phyloP scores from a whole-genome alignment of 2,888 invertebrate genomes.

The Drosophila mimetica region DNA sequence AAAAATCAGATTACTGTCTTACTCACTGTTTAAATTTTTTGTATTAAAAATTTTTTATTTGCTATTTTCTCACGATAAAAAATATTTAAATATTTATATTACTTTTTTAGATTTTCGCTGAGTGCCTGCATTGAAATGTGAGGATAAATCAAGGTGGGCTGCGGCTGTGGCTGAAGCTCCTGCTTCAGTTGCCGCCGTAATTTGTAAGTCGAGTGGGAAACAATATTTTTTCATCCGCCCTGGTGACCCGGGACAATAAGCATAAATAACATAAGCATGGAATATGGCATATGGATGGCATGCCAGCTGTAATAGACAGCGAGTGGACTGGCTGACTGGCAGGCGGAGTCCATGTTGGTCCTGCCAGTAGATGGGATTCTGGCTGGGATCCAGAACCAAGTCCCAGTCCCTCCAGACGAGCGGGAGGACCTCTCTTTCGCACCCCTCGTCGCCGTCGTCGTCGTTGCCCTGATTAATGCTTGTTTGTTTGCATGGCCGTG shows the following conservation, averaged over 20 bases:
- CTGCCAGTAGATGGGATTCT: neutral
- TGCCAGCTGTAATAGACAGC: constrained; percentile 49
- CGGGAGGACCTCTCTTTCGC: constrained; percentile 20
- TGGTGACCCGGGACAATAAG: constrained; percentile 59
- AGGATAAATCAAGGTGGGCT: constrained; percentile 71
- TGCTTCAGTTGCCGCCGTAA: constrained; percentile 50
- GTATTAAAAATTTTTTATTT: no score
- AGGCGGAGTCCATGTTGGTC: constrained; percentile 15
- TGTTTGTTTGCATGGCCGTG: constrained; percentile 72
- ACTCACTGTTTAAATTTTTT: no score
- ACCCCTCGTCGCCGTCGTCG: constrained; percentile 34
- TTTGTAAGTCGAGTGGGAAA: constrained; percentile 62
- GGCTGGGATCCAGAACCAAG: constrained; percentile 9
- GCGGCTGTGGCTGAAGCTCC: neutral
- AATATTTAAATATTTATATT: no score
- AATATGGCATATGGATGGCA: constrained; percentile 31
- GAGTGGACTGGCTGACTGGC: constrained; percentile 22
- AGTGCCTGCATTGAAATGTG: constrained; percentile 60
- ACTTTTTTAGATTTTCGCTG: neutral
- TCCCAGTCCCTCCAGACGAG: constrained; percentile 21
- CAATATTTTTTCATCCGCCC: constrained; percentile 42
- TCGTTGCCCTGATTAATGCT: constrained; percentile 69
- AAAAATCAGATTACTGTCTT: no score
- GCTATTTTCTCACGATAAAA: no score
- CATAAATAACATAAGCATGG: constrained; percentile 68